Evolutionary conservation across 2,113 vertebrate species (phyloP).

Genomic region (Malurus alboscapulatus): DNA sequence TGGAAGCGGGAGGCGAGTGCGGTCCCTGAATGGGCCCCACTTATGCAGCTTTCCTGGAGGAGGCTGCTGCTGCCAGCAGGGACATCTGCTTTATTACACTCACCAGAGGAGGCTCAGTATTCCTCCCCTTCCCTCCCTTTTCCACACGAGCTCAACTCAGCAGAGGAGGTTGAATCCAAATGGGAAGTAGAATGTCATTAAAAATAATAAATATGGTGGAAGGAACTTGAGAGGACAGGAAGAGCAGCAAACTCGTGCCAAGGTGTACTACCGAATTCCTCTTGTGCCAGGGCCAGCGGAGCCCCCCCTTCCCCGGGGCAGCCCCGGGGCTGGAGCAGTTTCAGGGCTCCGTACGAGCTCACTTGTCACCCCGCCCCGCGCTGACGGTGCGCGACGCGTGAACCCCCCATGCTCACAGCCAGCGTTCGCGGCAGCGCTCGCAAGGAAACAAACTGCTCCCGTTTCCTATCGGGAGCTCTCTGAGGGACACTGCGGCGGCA

Average conservation of each 20-base stretch:
- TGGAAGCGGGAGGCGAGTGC: slow-evolving; percentile 62
- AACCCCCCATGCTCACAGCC: not conserved
- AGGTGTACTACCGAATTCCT: not conserved
- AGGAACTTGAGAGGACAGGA: not conserved
- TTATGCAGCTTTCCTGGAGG: slow-evolving; percentile 32
- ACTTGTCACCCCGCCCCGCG: not conserved
- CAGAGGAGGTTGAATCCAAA: not conserved
- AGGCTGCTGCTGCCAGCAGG: slow-evolving; percentile 69
- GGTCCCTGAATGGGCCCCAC: slow-evolving; percentile 56
- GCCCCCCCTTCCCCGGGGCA: not conserved
- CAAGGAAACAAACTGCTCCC: not conserved
- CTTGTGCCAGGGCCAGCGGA: not conserved
- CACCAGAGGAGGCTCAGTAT: slow-evolving; percentile 14
- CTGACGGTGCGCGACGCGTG: not conserved
- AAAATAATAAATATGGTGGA: not conserved
- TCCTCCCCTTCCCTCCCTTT: not conserved
- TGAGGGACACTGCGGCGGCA: not conserved
- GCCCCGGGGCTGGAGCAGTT: not conserved
- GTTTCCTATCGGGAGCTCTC: not conserved
- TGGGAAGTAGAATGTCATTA: not conserved
- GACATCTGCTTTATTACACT: slow-evolving; percentile 73
- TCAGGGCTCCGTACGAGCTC: not conserved
- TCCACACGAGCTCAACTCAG: not conserved
- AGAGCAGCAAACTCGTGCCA: not conserved
- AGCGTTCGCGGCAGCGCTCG: not conserved